Base-by-base conservation (phyloP, 2,888 invertebrate species). In the Acanthopleura granulata region DNA sequence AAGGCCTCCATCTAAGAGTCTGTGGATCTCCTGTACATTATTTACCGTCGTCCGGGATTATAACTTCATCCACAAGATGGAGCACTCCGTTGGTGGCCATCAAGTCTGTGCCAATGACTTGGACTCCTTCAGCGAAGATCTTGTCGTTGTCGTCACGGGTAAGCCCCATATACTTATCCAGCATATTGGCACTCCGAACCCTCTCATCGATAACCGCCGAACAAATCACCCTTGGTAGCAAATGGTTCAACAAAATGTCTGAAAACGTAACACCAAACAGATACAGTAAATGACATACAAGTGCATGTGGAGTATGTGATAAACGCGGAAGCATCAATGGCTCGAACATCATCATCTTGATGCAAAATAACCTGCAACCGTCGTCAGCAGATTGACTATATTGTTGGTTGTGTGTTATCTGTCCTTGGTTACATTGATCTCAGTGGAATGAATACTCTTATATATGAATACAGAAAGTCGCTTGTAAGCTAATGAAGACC, bases 11-110 rank as follows among this genome's bases (percentile, higher is more conserved):
- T 40, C 40, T 40, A 40, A 3, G 40, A 40, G 9, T 40, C 9
- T 40, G 40, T 9, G 40, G 40, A 40, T 40, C 40, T 40, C 4
- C 40, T 6, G 40, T 40, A 40, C 40, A 49, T 4, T 22, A 72
- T 82, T 78, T 85, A 92, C 92, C 92, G 29, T 93, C 92, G 78
- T 94, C 93, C 0, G 94, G 94, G 74, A 94, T 92, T 69, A 94
- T 87, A 40, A 94, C 92, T 3, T 92, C 92, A 83, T 94, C 94
- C 79, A 95, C 92, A 49, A 94, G 91, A 87, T 95, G 94, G 49
- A 95, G 86, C 1, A 95, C 94, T n/a, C 95, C 95, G 89, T 95
- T 94, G 0, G 93, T 94, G 16, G 93, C 94, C 90, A 95, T 92
- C 61, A 87, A 90, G 86, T 95, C 94, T 4, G 91, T 88, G 75